Evolutionary conservation across 2,888 invertebrate genomes (phyloP), one percentile per base, ranked within the genome.

Genomic region (Sarcophaga caerulescens): DNA sequence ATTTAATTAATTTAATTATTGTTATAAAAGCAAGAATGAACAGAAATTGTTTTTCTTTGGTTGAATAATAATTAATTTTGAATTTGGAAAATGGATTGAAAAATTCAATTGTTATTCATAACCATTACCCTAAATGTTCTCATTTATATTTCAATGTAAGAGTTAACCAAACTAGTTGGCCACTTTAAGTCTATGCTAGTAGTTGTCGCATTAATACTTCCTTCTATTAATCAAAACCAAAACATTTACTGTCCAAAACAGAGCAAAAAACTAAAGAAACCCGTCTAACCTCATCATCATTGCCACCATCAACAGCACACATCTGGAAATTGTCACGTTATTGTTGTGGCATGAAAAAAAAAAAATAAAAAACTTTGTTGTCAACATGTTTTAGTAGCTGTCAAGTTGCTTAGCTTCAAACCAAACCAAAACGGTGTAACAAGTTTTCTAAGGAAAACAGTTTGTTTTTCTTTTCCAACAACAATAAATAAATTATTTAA

Each of bases 201-300:
- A 69, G 78, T 78, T 78, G 74, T 68, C 71, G 60, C 45, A 52
- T 62, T 68, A 66, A 78, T 68, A 74, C 66, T 73, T 78, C 77
- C 78, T 78, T 4, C 63, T 25, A 52, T 69, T 69, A 47, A 69
- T 69, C 44, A 78, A 74, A 78, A 73, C 52, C 68, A 19, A 35
- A 35, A 47, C 57, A 73, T 19, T 62, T 52, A 73, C 74, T 78
- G 62, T 74, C 14, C 35, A 62, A 35, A 35, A 35, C 8, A 35
- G 35, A 35, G 19, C 19, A 71, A 12, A 12, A 21, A 11, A 19
- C 69, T 21, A 17, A n/a, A 79, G 57, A 70, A 83, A 83, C 74
- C 63, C 4, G 78, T 78, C 78, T 73, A 35, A 25, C 62, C 57
- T 44, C 65, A 19, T 65, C 45, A 65, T 70, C 35, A 35, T 35